Base-by-base conservation (phyloP, 2,888 invertebrate species). In the Ephialtes manifestator region DNA sequence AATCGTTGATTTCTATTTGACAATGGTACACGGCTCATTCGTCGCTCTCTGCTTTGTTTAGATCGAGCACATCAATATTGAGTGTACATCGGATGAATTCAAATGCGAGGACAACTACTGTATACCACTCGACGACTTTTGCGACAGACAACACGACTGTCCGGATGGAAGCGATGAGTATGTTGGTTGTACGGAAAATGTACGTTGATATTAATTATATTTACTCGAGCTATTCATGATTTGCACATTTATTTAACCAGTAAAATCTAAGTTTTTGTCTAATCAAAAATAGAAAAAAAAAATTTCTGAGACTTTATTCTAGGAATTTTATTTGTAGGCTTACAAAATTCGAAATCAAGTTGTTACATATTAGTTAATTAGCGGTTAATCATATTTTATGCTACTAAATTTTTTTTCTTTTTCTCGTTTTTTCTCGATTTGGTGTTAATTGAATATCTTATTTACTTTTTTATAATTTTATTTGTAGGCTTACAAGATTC, bases 101-200 rank as follows among this genome's bases (percentile, higher is more conserved):
- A 88, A 86, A 68, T 94, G 94, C 63, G 3, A 13, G 1, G 91
- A 92, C 83, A 80, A 83, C 1, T 72, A 85, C 15, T 95, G 95
- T 84, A 94, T 95, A 82, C 90, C 93, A 0, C 60, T 86, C 13
- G 89, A 90, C 5, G 92, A 93, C 88, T 92, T 94, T 51, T 95
- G 95, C 86, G 94, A 95, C 77, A 89, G 90, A 8, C 85, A 88
- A 46, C 2, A 83, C 4, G 94, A 95, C 88, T 95, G 95, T 83
- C 39, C 86, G 0, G 95, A 95, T 86, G 87, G 87, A 5, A 94
- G 93, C 68, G 95, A 95, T 86, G 95, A 95, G 84, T 88, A 88
- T n/a, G 60, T 85, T 0, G 91, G 89, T 13, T 94, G 94, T 78
- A 86, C 87, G n/a, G 53, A 83, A 20, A 63, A 92, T 0, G 92